These are phyloP conservation scores for Zalophus californianus DNA, from an alignment of 2,797 vertebrate species.

Conservation along the genomic window DNA sequence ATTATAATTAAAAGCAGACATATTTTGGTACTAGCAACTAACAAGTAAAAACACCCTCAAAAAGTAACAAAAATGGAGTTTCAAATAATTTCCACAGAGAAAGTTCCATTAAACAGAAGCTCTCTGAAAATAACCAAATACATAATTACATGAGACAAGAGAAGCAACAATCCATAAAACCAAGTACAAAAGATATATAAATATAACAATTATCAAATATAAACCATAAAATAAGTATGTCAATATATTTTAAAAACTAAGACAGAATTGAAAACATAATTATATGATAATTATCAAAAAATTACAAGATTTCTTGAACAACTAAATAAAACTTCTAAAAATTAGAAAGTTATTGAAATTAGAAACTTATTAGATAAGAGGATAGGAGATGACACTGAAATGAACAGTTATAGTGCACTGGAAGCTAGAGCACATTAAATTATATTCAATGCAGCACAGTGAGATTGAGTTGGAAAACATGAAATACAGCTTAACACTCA, in stretches of 20 bases:
- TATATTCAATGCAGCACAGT: background rate
- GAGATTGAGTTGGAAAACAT: background rate
- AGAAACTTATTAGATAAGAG: background rate
- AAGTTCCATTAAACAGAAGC: background rate
- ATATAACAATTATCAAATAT: background rate
- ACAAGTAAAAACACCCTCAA: background rate
- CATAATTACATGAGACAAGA: background rate
- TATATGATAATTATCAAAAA: conserved; percentile 3
- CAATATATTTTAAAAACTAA: background rate
- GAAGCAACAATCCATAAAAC: conserved; percentile 12
- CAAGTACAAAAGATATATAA: background rate
- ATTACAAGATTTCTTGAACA: background rate
- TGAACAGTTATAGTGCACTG: conserved; percentile 20
- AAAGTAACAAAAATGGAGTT: conserved; percentile 1
- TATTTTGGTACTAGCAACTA: background rate
- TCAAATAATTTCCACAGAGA: background rate
- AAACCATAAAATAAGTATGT: background rate
- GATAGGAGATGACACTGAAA: conserved; percentile 4
- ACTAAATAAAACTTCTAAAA: conserved; percentile 52
- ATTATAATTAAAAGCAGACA: background rate
- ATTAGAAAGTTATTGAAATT: conserved; percentile 40
- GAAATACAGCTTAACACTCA: background rate
- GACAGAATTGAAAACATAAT: background rate
- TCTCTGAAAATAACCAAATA: background rate
- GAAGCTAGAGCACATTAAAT: background rate